Conservation (phyloP, 1,140 invertebrate species). For the Prorops nasuta region DNA sequence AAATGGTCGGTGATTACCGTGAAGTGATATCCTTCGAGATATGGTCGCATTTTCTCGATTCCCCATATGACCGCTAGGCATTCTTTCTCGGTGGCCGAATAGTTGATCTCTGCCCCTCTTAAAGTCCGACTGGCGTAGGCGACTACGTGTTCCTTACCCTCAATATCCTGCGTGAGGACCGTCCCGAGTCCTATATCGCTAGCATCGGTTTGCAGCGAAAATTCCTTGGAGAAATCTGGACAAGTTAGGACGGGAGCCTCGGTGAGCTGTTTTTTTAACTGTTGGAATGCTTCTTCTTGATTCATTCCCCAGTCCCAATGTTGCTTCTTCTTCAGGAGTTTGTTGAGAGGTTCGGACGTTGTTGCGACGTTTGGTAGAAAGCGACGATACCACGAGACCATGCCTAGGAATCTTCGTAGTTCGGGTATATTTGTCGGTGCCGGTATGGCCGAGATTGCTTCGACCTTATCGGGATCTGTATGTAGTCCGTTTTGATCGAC, state of each 20-base stretch:
- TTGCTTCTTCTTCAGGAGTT: neutral
- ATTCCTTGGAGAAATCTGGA: neutral
- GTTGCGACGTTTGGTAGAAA: slow-evolving; percentile 18
- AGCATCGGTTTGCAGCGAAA: neutral
- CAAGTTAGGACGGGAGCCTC: neutral
- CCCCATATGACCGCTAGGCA: neutral
- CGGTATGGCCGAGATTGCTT: slow-evolving; percentile 29
- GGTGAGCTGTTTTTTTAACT: neutral
- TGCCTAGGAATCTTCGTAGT: slow-evolving; percentile 28
- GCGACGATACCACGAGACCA: slow-evolving; percentile 26
- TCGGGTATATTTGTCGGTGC: slow-evolving; percentile 22
- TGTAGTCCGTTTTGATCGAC: slow-evolving; percentile 23
- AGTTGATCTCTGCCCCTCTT: neutral
- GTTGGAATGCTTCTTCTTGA: neutral
- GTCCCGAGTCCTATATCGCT: neutral
- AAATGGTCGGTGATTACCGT: neutral
- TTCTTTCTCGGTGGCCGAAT: neutral
- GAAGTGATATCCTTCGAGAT: neutral
- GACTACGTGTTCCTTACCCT: neutral
- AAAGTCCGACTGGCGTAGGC: neutral
- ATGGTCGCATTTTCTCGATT: neutral
- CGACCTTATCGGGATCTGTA: slow-evolving; percentile 30
- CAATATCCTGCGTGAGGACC: neutral
- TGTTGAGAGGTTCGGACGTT: slow-evolving; percentile 6
- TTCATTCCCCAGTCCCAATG: neutral